Evolutionary conservation across 2,888 invertebrate genomes (phyloP).

Genomic region (Acronicta psi): DNA sequence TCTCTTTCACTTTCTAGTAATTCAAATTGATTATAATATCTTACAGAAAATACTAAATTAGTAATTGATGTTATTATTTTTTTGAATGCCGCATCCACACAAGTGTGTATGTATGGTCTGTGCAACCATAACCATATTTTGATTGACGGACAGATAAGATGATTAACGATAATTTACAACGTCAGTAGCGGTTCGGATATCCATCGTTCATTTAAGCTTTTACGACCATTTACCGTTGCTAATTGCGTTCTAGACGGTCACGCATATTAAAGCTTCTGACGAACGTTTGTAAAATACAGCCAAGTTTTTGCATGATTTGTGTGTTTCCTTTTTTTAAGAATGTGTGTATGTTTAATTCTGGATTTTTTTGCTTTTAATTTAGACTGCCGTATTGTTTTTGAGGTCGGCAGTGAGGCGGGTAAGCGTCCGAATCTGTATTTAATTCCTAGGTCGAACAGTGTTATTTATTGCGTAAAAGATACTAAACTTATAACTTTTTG

Average conservation of each 20-base stretch:
- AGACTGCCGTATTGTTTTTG: too few species aligned
- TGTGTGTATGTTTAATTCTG: too few species aligned
- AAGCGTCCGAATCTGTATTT: too few species aligned
- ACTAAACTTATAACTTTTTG: too few species aligned
- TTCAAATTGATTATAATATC: too few species aligned
- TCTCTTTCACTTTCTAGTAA: too few species aligned
- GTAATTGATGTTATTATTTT: background rate
- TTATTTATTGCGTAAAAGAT: too few species aligned
- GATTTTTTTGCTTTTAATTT: too few species aligned
- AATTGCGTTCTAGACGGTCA: conserved; percentile 61
- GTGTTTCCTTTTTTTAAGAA: background rate
- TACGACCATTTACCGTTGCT: conserved; percentile 54
- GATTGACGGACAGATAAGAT: conserved; percentile 66
- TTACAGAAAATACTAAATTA: too few species aligned
- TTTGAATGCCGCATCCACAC: conserved; percentile 33
- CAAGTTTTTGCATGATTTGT: conserved; percentile 1
- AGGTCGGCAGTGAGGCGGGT: too few species aligned
- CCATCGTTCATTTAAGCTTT: conserved; percentile 49
- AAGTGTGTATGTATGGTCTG: conserved; percentile 5
- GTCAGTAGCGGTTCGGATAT: conserved; percentile 50
- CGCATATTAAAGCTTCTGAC: conserved; percentile 35
- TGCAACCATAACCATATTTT: conserved; percentile 30
- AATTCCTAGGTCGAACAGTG: too few species aligned
- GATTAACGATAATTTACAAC: conserved; percentile 69
- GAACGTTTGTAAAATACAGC: background rate